These are phyloP conservation scores for Himantopus leucocephalus DNA, from an alignment of 2,113 vertebrate species.

Conservation along the genomic window DNA sequence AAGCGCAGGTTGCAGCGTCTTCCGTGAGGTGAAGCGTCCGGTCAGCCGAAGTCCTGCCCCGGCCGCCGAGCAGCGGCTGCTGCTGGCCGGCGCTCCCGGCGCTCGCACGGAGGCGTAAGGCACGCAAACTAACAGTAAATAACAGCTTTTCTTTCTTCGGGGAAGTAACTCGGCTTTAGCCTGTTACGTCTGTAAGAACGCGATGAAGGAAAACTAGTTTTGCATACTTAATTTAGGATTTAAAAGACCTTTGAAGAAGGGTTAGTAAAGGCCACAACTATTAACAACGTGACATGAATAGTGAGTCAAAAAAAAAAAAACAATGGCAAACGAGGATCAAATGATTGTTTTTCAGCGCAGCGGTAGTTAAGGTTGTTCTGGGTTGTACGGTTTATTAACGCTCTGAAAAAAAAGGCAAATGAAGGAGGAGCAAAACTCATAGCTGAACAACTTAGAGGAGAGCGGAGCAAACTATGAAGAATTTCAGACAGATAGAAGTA, in stretches of 20 bases:
- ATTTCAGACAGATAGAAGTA: neutral
- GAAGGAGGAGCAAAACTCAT: neutral
- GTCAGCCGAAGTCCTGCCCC: accelerated
- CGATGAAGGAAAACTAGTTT: no score
- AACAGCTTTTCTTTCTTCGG: accelerated
- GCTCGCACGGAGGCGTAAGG: accelerated
- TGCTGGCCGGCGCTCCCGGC: neutral
- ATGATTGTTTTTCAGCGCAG: neutral
- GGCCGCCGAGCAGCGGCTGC: neutral
- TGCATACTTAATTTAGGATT: accelerated
- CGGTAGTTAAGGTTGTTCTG: no score
- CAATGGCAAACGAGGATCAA: neutral
- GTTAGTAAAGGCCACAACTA: accelerated
- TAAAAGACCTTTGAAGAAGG: neutral
- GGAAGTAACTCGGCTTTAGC: accelerated
- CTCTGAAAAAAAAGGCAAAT: neutral
- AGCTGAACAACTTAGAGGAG: neutral
- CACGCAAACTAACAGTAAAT: accelerated
- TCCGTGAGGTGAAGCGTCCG: no score
- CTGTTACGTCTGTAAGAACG: no score
- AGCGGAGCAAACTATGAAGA: neutral
- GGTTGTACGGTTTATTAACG: neutral
- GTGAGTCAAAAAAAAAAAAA: neutral
- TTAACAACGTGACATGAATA: accelerated
- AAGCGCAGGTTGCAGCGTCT: accelerated